Percentiles rank a stretch among this genome's conserved stretches.
These are phyloP conservation scores for Andinoacara biseriatus DNA, from an alignment of 2,113 vertebrate species.

Conservation along the genomic window DNA sequence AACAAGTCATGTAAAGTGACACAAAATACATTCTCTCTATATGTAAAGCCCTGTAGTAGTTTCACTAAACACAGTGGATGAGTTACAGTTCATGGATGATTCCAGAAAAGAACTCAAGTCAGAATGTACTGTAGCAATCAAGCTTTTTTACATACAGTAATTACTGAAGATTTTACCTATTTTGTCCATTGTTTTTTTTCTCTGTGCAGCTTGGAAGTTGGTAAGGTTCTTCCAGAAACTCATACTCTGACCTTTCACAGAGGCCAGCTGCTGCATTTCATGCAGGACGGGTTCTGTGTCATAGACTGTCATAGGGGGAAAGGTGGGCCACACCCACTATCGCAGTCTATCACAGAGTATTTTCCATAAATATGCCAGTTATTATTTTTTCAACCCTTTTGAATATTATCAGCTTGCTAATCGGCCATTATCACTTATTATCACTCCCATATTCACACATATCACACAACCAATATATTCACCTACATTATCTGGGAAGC, in stretches of 20 bases:
- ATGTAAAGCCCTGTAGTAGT: background rate
- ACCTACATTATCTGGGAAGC: background rate
- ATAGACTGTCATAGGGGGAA: too few relatives aligned
- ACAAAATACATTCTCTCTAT: background rate
- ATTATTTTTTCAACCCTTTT: rapidly evolving
- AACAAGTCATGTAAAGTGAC: background rate
- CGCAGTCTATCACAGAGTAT: too few relatives aligned
- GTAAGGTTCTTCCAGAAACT: background rate
- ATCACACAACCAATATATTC: background rate
- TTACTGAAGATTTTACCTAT: background rate
- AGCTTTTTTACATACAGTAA: background rate
- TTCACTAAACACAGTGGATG: background rate
- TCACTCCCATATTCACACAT: background rate
- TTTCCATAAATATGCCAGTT: background rate
- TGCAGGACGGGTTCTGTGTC: too few relatives aligned
- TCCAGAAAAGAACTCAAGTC: background rate
- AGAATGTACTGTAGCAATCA: background rate
- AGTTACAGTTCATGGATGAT: background rate
- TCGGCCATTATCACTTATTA: background rate
- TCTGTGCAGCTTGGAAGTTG: background rate
- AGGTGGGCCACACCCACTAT: too few relatives aligned
- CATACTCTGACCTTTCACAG: too few relatives aligned
- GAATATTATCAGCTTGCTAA: background rate
- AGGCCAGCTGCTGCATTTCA: too few relatives aligned
- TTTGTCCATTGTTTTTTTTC: background rate